Base-by-base conservation (phyloP, 2,797 vertebrate genomes). In the Cottoperca gobio region DNA sequence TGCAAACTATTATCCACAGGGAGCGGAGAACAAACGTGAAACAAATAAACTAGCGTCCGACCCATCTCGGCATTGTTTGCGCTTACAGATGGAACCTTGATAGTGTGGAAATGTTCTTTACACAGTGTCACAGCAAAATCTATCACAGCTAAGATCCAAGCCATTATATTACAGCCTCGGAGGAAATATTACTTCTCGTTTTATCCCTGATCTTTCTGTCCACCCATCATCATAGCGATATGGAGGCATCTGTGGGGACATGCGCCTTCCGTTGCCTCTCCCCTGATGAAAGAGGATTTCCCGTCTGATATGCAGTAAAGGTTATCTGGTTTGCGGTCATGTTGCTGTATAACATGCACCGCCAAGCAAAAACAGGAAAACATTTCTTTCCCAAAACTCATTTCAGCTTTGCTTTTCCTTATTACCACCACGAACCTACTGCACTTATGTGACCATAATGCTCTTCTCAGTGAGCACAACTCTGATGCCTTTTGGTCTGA, bases 121-220 rank as follows among this genome's bases (percentile, higher is more conserved):
- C 81, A 81, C 83, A 64, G 64, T 78, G 84, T 90, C 88, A 88
- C 84, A 87, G 84, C 76, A 78, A 88, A 94, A 93, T 94, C 84
- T 92, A 92, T 94, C 90, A 86, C 72, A 23, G 84, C 84, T 76
- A 39, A 86, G 87, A 94, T 93, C 90, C 84, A 19, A 72, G 82
- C 90, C 89, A 91, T 94, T 94, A 90, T 90, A 92, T 90, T 91
- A 90, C 86, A 85, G 88, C 79, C 91, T 83, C 73, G 0, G 81
- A 91, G 89, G 90, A 94, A 92, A 93, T 94, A 94, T 94, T 91
- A 89, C 87, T 90, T 90, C 84, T 90, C 72, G 90, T 92, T 94
- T 93, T 93, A 91, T 94, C 89, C 90, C 85, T 82, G 79, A 94
- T 94, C 92, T 94, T 87, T 90, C 86, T 86, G 89, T 92, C 87